phyloP scores from a whole-genome alignment of 2,888 invertebrate species.

The Hesperia comma region DNA sequence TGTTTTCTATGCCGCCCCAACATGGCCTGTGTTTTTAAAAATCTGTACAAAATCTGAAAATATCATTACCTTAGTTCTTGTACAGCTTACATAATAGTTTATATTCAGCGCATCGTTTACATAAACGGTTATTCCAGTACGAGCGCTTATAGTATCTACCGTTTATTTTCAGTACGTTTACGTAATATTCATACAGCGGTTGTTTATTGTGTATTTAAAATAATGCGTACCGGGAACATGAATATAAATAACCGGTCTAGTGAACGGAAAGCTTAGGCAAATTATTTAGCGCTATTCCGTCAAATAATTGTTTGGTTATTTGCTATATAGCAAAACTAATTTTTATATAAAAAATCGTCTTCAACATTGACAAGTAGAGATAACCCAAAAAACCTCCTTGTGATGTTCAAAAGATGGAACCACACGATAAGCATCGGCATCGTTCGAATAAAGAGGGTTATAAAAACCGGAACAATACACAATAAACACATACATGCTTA shows the following conservation, averaged over 20 bases:
- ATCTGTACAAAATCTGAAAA: too few relatives aligned
- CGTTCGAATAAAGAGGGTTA: too few relatives aligned
- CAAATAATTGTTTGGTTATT: slow-evolving; percentile 21
- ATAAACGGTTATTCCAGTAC: slow-evolving; percentile 12
- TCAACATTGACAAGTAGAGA: too few relatives aligned
- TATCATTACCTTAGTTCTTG: not conserved
- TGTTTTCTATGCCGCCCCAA: too few relatives aligned
- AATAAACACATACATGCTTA: too few relatives aligned
- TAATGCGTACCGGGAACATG: slow-evolving; percentile 33
- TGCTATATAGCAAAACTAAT: slow-evolving; percentile 4
- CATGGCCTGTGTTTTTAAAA: too few relatives aligned
- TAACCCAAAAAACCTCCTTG: too few relatives aligned
- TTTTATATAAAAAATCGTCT: too few relatives aligned
- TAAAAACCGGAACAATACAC: too few relatives aligned
- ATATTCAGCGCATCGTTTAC: slow-evolving; percentile 12
- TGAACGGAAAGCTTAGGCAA: slow-evolving; percentile 27
- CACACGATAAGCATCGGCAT: too few relatives aligned
- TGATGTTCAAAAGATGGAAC: too few relatives aligned
- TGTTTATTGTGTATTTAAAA: slow-evolving; percentile 33
- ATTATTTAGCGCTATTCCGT: slow-evolving; percentile 10
- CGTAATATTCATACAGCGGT: slow-evolving; percentile 28
- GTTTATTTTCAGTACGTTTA: slow-evolving; percentile 18
- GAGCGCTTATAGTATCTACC: slow-evolving; percentile 11
- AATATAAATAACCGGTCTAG: slow-evolving; percentile 27
- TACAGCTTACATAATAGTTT: slow-evolving; percentile 1